Percentiles rank a stretch among this genome's conserved stretches.
Conservation (phyloP, 2,888 invertebrate genomes). For the Polia nebulosa region DNA sequence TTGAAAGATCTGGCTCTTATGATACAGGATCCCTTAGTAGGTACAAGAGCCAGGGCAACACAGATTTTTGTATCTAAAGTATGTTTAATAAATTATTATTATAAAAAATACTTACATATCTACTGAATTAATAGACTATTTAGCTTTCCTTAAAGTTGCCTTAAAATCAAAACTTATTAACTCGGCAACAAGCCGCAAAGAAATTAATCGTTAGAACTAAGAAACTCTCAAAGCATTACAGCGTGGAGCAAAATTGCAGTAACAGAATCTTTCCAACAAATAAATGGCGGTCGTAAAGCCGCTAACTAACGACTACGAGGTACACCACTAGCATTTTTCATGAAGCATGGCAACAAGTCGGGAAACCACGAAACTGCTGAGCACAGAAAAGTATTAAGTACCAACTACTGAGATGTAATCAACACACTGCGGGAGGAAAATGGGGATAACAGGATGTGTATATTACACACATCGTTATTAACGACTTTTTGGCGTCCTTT, state of each 20-base stretch:
- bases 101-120: too few species aligned
- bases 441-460: neutral
- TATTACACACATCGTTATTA: constrained; percentile 8
- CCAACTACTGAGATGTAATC: constrained; percentile 2
- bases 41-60: too few species aligned
- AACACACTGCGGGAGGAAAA: neutral
- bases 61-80: too few species aligned
- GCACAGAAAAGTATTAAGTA: neutral
- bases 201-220: neutral
- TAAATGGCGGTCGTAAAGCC: constrained; percentile 24
- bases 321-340: constrained; percentile 27
- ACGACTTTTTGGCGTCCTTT: too few species aligned
- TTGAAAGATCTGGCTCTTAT: too few species aligned
- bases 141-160: too few species aligned
- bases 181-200: constrained; percentile 6
- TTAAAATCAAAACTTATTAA: too few species aligned
- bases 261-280: constrained; percentile 31
- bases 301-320: constrained; percentile 28
- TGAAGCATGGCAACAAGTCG: constrained; percentile 34
- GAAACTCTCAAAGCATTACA: constrained; percentile 5
- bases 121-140: too few species aligned
- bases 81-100: too few species aligned
- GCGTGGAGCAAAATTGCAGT: constrained; percentile 5
- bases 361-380: constrained; percentile 16
- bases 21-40: too few species aligned